phyloP scores from a whole-genome alignment of 2,113 vertebrate genomes.

The Passer domesticus region DNA sequence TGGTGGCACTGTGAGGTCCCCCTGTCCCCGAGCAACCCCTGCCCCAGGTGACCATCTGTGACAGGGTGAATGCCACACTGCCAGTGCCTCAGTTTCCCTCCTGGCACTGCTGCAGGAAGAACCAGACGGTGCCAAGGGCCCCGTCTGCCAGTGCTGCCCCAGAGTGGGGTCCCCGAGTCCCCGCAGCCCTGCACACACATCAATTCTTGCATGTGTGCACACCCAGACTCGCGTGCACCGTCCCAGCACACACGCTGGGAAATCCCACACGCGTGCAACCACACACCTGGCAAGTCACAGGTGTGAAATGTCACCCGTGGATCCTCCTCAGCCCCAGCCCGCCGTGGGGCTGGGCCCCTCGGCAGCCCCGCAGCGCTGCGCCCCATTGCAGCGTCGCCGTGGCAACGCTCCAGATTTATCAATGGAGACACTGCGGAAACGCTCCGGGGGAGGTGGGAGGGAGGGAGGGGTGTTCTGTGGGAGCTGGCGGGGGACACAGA shows the following conservation, averaged over 20 bases:
- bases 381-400: neutral
- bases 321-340: neutral
- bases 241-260: neutral
- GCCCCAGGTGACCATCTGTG: neutral
- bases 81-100: slow-evolving; percentile 2
- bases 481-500: neutral
- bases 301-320: neutral
- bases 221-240: rapidly evolving
- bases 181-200: neutral
- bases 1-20: neutral
- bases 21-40: neutral
- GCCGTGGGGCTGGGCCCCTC: neutral
- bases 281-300: neutral
- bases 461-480: neutral
- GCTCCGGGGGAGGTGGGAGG: neutral
- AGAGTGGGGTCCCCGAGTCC: neutral
- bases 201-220: rapidly evolving
- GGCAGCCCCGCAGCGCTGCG: neutral
- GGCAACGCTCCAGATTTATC: slow-evolving; percentile 48
- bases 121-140: rapidly evolving
- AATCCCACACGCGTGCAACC: neutral
- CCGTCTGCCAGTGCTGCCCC: too few relatives aligned
- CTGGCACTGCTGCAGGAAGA: neutral
- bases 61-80: rapidly evolving
- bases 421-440: slow-evolving; percentile 15